Conservation (phyloP, 2,113 vertebrate genomes). For the Thryonomys swinderianus region DNA sequence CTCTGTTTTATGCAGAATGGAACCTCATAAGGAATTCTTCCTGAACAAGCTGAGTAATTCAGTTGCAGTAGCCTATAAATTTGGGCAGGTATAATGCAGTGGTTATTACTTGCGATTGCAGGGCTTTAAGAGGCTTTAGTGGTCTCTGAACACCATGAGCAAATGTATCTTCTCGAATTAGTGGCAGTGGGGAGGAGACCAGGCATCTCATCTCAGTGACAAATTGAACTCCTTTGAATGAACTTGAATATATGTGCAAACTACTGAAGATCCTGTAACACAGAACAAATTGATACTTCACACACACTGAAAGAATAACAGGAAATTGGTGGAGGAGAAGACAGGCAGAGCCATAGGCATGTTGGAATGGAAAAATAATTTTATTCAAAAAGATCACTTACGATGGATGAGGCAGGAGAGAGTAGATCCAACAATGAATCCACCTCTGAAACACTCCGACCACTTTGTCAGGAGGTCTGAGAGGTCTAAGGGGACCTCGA, state of each 20-base stretch:
- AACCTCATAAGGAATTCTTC: conserved; percentile 41
- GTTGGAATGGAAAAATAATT: conserved; percentile 33
- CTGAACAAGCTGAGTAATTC: conserved; percentile 32
- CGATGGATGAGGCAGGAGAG: not conserved
- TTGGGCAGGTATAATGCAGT: not conserved
- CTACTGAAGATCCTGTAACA: not conserved
- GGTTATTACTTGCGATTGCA: not conserved
- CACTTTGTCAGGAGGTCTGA: not conserved
- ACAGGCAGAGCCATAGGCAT: conserved; percentile 12
- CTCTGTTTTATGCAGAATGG: not conserved
- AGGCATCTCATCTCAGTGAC: not conserved
- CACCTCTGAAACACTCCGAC: not conserved
- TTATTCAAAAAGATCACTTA: not conserved
- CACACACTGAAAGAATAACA: not conserved
- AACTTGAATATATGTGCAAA: not conserved
- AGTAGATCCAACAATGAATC: not conserved
- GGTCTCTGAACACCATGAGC: not conserved
- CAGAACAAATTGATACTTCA: conserved; percentile 10
- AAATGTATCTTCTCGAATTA: conserved; percentile 37
- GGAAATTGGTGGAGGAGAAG: conserved; percentile 7
- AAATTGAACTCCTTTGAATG: conserved; percentile 4
- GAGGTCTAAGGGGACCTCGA: not conserved
- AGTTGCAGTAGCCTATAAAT: conserved; percentile 21
- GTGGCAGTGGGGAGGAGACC: not conserved
- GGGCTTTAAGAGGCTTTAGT: not conserved